A percentile compares a stretch with the other conserved stretches of the same genome.
phyloP scores from a whole-genome alignment of 2,888 invertebrate species.

The Myathropa florea region DNA sequence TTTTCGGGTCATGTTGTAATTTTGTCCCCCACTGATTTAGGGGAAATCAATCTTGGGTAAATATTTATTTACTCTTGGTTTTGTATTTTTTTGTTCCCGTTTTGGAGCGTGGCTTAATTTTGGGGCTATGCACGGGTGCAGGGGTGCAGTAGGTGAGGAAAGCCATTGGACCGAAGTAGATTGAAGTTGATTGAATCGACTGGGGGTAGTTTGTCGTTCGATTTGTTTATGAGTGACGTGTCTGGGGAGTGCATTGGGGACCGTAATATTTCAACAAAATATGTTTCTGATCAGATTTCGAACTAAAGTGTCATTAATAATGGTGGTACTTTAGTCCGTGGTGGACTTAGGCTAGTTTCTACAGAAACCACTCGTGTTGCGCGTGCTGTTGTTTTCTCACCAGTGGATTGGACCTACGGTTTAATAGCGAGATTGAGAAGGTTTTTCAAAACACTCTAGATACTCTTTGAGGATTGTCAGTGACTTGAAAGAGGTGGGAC shows the following conservation, averaged over 20 bases:
- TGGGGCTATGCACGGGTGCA: too few relatives aligned
- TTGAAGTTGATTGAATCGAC: neutral
- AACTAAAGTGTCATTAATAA: too few relatives aligned
- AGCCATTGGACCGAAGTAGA: neutral
- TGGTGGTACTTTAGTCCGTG: too few relatives aligned
- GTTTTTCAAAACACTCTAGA: too few relatives aligned
- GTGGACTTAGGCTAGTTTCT: too few relatives aligned
- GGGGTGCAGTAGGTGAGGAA: neutral
- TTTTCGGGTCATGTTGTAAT: slow-evolving; percentile 36
- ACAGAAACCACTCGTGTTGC: too few relatives aligned
- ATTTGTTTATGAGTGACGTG: neutral
- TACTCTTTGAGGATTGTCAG: too few relatives aligned
- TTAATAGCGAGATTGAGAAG: too few relatives aligned
- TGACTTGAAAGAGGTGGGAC: too few relatives aligned
- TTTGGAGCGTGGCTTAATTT: neutral
- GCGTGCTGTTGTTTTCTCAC: too few relatives aligned
- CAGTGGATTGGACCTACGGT: too few relatives aligned
- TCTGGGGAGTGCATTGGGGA: neutral
- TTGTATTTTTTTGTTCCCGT: neutral
- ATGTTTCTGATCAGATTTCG: too few relatives aligned
- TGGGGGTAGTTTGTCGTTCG: neutral
- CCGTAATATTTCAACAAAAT: neutral
- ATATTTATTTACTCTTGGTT: slow-evolving; percentile 24
- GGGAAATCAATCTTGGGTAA: slow-evolving; percentile 22
- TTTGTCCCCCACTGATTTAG: slow-evolving; percentile 1